Evolutionary conservation across 2,888 invertebrate species (phyloP).

Genomic region (Amorpha juglandis): DNA sequence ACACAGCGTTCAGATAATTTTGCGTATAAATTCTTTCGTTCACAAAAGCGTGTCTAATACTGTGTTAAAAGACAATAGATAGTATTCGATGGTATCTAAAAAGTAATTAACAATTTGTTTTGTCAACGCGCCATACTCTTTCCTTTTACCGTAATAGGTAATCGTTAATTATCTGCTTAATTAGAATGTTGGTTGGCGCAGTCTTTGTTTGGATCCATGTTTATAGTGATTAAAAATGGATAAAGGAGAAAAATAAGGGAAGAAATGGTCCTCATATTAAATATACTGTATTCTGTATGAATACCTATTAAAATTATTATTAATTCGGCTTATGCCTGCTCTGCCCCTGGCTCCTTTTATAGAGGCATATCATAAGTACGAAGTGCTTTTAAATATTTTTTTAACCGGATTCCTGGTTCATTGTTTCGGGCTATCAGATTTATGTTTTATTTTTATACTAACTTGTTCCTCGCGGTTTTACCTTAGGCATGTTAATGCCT

Average conservation of each 20-base stretch:
- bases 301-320: not conserved
- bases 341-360: not conserved
- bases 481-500: too few species aligned
- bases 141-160: conserved; percentile 28
- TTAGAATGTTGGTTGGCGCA: conserved; percentile 8
- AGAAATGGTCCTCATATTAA: not conserved
- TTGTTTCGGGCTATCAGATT: not conserved
- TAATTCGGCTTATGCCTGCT: not conserved
- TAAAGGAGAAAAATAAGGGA: not conserved
- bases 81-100: conserved; percentile 23
- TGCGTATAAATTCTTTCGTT: conserved; percentile 45
- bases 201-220: conserved; percentile 18
- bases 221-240: conserved; percentile 10
- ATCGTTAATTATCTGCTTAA: conserved; percentile 38
- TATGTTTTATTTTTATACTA: too few species aligned
- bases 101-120: conserved; percentile 28
- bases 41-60: conserved; percentile 37
- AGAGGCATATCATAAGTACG: too few species aligned
- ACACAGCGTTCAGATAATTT: conserved; percentile 45
- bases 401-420: not conserved
- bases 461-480: too few species aligned
- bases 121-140: conserved; percentile 21
- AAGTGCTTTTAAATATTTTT: not conserved
- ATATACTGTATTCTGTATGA: not conserved
- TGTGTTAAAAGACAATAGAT: conserved; percentile 37